These are phyloP conservation scores for Acropternis orthonyx DNA, from an alignment of 2,797 vertebrate genomes.

Conservation along the genomic window DNA sequence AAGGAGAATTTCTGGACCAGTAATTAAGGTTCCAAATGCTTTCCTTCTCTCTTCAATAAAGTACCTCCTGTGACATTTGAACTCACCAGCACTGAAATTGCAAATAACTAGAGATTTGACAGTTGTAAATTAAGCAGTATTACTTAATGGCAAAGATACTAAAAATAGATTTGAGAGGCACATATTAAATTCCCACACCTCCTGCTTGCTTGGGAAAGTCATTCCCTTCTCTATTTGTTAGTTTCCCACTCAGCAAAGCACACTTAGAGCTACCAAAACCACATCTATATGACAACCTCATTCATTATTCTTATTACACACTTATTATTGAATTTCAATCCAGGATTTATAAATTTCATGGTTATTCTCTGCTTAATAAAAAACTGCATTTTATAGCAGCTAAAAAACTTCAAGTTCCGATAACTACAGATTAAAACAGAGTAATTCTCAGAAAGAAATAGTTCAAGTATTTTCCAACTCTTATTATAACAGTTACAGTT, in stretches of 20 bases:
- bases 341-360: background rate
- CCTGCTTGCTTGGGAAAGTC: background rate
- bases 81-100: background rate
- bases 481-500: background rate
- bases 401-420: background rate
- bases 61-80: background rate
- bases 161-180: background rate
- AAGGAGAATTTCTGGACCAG: background rate
- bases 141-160: background rate
- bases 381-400: background rate
- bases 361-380: background rate
- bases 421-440: background rate
- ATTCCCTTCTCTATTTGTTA: background rate
- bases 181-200: background rate
- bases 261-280: background rate
- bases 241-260: background rate
- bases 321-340: background rate
- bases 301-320: background rate
- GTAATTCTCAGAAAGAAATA: background rate
- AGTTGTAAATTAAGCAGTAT: background rate
- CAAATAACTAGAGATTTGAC: background rate
- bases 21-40: background rate
- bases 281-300: background rate
- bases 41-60: background rate
- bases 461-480: background rate